These are phyloP conservation scores for Neoseiulus cucumeris DNA, from an alignment of 1,140 invertebrate genomes.

Conservation along the genomic window DNA sequence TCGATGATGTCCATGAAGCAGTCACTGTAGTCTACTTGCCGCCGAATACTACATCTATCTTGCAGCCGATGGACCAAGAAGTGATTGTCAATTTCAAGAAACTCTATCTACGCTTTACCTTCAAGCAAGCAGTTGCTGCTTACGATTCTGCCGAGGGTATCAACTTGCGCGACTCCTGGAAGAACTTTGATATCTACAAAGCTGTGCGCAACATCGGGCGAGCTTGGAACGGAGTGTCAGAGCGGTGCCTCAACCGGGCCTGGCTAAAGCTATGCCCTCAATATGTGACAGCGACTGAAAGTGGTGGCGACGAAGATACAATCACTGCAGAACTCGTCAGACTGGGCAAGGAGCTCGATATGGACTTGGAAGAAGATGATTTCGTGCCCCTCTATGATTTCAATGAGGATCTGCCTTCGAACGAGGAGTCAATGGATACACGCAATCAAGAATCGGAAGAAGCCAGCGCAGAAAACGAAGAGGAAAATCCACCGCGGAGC, in stretches of 20 bases:
- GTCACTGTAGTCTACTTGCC: slow-evolving; percentile 17
- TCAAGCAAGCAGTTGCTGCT: neutral
- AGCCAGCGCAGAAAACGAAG: too few relatives aligned
- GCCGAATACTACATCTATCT: slow-evolving; percentile 15
- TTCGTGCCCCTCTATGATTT: too few relatives aligned
- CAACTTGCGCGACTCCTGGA: neutral
- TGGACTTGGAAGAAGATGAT: too few relatives aligned
- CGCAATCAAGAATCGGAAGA: too few relatives aligned
- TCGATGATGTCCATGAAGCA: slow-evolving; percentile 16
- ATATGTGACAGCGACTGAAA: slow-evolving; percentile 33
- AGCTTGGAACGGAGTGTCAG: neutral
- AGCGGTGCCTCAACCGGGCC: neutral
- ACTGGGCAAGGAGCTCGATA: too few relatives aligned
- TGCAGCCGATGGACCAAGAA: slow-evolving; percentile 21
- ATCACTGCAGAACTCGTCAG: too few relatives aligned
- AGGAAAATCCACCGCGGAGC: too few relatives aligned
- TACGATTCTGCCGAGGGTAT: neutral
- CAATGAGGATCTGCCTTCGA: too few relatives aligned
- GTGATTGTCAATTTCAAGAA: slow-evolving; percentile 19
- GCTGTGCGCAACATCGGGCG: neutral
- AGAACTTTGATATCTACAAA: neutral
- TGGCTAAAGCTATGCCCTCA: slow-evolving; percentile 27
- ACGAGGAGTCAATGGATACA: too few relatives aligned
- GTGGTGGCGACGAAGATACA: too few relatives aligned
- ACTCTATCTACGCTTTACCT: slow-evolving; percentile 14